A percentile compares a stretch with the other conserved stretches of the same genome.
Conservation (phyloP, 1,140 invertebrate genomes). For the Cydia strobilella region DNA sequence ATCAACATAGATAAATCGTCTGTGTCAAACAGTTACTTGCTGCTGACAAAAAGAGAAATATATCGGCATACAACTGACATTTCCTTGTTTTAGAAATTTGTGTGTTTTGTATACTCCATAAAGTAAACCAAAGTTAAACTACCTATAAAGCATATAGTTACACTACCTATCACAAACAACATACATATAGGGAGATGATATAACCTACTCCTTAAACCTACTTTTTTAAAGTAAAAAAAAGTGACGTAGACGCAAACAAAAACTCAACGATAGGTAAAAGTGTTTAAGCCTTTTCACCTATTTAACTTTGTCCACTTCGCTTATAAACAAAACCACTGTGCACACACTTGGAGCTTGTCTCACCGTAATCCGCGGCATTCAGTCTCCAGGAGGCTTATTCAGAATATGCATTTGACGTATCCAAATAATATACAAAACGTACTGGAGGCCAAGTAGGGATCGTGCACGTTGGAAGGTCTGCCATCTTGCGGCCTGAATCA, state of each 20-base stretch:
- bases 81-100: too few relatives aligned
- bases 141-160: neutral
- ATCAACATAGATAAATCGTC: too few relatives aligned
- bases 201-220: neutral
- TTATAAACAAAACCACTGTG: neutral
- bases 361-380: conserved; percentile 16
- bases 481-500: too few relatives aligned
- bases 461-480: too few relatives aligned
- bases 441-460: too few relatives aligned
- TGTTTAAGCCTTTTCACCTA: neutral
- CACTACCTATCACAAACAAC: too few relatives aligned
- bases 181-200: too few relatives aligned
- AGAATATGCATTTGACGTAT: neutral
- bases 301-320: neutral
- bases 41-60: too few relatives aligned
- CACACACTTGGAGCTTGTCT: conserved; percentile 10
- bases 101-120: too few relatives aligned
- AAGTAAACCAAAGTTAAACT: neutral
- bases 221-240: neutral
- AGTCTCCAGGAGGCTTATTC: neutral
- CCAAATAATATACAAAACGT: neutral
- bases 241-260: neutral
- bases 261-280: neutral
- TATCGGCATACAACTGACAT: too few relatives aligned
- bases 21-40: too few relatives aligned